These are phyloP conservation scores for Picus viridis DNA, from an alignment of 2,797 vertebrate genomes.

Conservation along the genomic window DNA sequence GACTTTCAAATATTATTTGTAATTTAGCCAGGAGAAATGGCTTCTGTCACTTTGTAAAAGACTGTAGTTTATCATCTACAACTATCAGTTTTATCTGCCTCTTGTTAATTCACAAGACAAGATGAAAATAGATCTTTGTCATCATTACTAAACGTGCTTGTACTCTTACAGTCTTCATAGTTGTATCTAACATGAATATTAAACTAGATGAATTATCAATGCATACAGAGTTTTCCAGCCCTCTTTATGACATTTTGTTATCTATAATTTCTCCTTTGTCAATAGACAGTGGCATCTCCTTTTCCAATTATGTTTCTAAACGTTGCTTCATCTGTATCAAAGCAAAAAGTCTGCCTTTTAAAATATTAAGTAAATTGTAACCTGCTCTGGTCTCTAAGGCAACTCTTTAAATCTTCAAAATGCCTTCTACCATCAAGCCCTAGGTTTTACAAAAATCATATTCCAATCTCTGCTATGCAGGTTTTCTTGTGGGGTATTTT, in stretches of 20 bases:
- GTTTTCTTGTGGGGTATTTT: not conserved
- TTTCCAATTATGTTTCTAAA: not conserved
- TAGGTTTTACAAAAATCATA: not conserved
- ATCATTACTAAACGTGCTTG: not conserved
- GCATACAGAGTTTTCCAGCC: not conserved
- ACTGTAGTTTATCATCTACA: not conserved
- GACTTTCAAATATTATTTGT: not conserved
- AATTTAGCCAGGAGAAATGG: not conserved
- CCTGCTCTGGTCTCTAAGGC: not conserved
- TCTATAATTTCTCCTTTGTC: not conserved
- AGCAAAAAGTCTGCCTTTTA: not conserved
- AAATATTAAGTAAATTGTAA: not conserved
- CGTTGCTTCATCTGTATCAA: not conserved
- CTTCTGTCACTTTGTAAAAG: not conserved
- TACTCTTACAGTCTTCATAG: not conserved
- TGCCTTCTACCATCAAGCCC: not conserved
- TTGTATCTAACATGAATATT: not conserved
- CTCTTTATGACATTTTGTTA: not conserved
- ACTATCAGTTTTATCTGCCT: not conserved
- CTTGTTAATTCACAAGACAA: not conserved
- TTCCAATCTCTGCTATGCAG: not conserved
- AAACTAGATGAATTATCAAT: not conserved
- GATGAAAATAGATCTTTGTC: not conserved
- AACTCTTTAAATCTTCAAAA: not conserved
- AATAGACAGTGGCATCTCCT: not conserved